Base-by-base conservation (phyloP, 2,113 vertebrate species). In the Brevimyrus niger region DNA sequence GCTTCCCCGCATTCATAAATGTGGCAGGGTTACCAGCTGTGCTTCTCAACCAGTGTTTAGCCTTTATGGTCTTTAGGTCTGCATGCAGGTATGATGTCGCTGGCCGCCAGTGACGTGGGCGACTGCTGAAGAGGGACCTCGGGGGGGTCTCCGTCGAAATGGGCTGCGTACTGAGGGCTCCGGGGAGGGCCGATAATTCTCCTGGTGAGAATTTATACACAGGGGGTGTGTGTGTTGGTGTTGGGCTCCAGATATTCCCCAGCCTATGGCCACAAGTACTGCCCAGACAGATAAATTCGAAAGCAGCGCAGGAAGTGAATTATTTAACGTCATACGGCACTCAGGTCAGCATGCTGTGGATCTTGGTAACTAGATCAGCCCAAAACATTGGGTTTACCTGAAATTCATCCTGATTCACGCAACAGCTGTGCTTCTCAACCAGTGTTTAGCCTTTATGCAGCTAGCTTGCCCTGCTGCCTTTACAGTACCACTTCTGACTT, bases 331-430 rank as follows among this genome's bases (percentile, higher is more conserved):
- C 15, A 53, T 55, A 17, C 13, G 27, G 3, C n/a, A 6, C n/a
- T 38, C 27, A 35, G 35, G 31, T 58, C 50, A 35, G 13, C n/a
- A 35, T 21, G 3, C 15, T 8, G 61, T 27, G 61, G 27, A 69
- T 13, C 27, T 69, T 31, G 27, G n/a, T 31, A 13, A 3, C 27
- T 53, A 7, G 15, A 51, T 48, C 46, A 51, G 13, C 35, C 38
- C 2, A 53, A 1, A 9, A n/a, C 0, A 10, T 15, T 31, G 9
- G 55, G 65, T 87, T 84, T 96, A 96, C 96, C 95, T 96, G 95
- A 88, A 92, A 88, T 50, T 93, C 91, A 89, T 92, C 92, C 69
- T 92, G 11, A 8, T 23, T 47, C 90, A 2, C 35, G 90, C 94
- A n/a, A n/a, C n/a, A n/a, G n/a, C n/a, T n/a, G n/a, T n/a, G n/a